These are phyloP conservation scores for Marmota monax DNA, from an alignment of 2,113 vertebrate genomes.

Conservation along the genomic window DNA sequence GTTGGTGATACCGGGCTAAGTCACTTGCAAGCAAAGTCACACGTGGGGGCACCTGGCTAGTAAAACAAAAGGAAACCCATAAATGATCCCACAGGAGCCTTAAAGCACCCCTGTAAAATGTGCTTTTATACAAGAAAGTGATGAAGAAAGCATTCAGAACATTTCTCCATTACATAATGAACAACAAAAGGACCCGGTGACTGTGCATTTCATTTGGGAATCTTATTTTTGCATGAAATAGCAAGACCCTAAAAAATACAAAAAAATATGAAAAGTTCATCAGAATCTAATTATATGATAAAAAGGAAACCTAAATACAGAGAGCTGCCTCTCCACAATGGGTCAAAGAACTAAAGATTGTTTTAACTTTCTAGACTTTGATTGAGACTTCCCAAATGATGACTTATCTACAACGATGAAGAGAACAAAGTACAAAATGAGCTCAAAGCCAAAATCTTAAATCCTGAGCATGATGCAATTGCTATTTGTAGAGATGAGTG, in stretches of 20 bases:
- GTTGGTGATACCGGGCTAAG: not conserved
- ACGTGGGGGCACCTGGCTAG: not conserved
- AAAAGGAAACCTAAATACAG: not conserved
- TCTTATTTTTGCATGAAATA: not conserved
- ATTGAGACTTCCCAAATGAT: not conserved
- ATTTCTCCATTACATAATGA: not conserved
- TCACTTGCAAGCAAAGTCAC: not conserved
- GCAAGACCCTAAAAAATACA: not conserved
- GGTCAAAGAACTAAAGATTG: not conserved
- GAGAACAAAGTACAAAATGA: not conserved
- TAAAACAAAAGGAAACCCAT: not conserved
- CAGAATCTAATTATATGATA: not conserved
- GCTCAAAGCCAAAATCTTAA: not conserved
- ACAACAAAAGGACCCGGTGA: not conserved
- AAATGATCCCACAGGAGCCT: not conserved
- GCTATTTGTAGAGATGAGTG: not conserved
- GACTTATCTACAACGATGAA: not conserved
- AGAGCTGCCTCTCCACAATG: not conserved
- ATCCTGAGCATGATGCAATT: not conserved
- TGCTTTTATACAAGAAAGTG: not conserved
- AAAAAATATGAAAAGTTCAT: not conserved
- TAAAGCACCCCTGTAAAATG: not conserved
- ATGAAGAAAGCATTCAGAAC: not conserved
- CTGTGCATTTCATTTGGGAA: not conserved
- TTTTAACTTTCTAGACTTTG: not conserved